Conservation (phyloP, 2,113 vertebrate species). For the Symphodus melops region DNA sequence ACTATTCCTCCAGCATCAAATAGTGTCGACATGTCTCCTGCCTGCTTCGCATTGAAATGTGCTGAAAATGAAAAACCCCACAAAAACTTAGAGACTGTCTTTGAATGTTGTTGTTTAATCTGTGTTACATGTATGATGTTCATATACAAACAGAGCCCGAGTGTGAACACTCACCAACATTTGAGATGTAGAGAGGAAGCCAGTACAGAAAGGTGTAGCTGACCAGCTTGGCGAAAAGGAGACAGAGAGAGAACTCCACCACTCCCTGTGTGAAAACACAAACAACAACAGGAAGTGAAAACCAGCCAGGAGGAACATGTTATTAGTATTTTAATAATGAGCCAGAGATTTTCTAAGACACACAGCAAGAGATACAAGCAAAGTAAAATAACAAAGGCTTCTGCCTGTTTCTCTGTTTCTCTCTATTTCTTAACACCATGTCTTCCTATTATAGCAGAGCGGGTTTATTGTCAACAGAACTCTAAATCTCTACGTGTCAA, state of each 20-base stretch:
- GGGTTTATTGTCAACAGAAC: too few relatives aligned
- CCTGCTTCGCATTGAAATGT: constrained; percentile 90
- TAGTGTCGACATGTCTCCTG: constrained; percentile 93
- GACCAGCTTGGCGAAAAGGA: constrained; percentile 97
- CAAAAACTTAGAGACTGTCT: not conserved
- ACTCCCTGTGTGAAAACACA: constrained; percentile 86
- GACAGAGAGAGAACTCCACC: constrained; percentile 95
- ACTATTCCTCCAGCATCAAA: constrained; percentile 98
- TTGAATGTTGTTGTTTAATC: not conserved
- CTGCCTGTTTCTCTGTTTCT: too few relatives aligned
- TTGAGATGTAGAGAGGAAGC: constrained; percentile 96
- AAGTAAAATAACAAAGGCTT: too few relatives aligned
- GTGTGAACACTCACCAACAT: constrained; percentile 87
- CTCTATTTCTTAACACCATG: too few relatives aligned
- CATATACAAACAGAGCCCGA: not conserved
- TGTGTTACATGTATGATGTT: not conserved
- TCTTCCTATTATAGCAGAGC: too few relatives aligned
- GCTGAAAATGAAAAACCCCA: constrained; percentile 76
- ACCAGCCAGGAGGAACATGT: not conserved
- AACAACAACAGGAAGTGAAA: not conserved
- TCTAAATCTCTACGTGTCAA: too few relatives aligned
- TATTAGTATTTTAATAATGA: not conserved
- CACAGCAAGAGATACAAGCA: too few relatives aligned
- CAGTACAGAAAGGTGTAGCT: constrained; percentile 99
- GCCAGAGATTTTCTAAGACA: too few relatives aligned